These are phyloP conservation scores for Xanthia icteritia DNA, from an alignment of 2,888 invertebrate genomes.

Conservation along the genomic window DNA sequence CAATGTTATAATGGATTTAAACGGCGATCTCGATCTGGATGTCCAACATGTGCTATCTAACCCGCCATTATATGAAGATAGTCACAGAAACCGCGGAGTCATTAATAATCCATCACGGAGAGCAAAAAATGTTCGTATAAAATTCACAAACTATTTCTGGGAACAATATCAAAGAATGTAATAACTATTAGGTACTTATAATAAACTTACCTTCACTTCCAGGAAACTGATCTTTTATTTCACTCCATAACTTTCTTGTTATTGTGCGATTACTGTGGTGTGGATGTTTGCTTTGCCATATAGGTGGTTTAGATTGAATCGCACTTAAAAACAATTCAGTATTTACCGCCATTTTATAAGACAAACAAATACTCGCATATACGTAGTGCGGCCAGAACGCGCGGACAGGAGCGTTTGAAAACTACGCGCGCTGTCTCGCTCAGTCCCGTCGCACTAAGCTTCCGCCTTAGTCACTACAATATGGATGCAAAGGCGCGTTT, in stretches of 20 bases:
- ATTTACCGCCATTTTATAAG: background rate
- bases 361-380: no score
- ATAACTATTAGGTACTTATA: constrained; percentile 23
- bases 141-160: constrained; percentile 57
- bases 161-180: constrained; percentile 52
- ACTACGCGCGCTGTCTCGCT: background rate
- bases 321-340: no score
- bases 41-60: constrained; percentile 41
- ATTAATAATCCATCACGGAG: constrained; percentile 55
- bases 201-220: constrained; percentile 44
- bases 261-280: constrained; percentile 52
- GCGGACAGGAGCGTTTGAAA: background rate
- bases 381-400: constrained; percentile 14
- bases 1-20: constrained; percentile 45
- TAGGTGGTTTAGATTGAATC: constrained; percentile 9
- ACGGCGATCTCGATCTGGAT: constrained; percentile 54
- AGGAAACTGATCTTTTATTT: constrained; percentile 53
- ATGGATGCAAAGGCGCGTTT: no score
- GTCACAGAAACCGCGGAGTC: constrained; percentile 47
- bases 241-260: constrained; percentile 59
- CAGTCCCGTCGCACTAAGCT: no score
- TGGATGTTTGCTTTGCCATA: constrained; percentile 55
- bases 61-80: constrained; percentile 54
- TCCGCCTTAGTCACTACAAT: no score
- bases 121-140: constrained; percentile 56